Conservation (phyloP, 2,888 invertebrate genomes). For the Hydraecia micacea region DNA sequence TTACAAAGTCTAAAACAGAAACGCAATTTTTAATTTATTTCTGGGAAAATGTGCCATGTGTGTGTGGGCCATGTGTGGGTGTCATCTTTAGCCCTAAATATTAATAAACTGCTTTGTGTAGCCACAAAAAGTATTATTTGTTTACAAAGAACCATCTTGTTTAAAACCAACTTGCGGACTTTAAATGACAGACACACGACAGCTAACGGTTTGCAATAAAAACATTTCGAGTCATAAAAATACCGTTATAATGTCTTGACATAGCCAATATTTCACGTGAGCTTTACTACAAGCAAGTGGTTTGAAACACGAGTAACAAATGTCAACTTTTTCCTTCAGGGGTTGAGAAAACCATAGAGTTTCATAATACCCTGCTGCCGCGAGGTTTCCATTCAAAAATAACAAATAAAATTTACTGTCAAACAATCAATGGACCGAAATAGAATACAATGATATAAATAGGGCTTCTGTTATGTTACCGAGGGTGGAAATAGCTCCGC, state of each 20-base stretch:
- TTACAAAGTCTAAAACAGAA: neutral
- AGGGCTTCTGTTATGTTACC: constrained; percentile 63
- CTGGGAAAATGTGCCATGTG: neutral
- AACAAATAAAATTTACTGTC: constrained; percentile 68
- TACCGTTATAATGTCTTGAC: constrained; percentile 45
- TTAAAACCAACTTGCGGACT: constrained; percentile 5
- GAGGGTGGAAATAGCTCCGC: constrained; percentile 71
- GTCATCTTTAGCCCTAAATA: neutral
- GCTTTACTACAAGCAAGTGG: constrained; percentile 48
- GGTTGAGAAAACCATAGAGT: constrained; percentile 64
- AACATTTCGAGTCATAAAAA: constrained; percentile 42
- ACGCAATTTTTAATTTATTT: neutral
- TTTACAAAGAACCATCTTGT: neutral
- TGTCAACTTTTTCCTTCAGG: constrained; percentile 71
- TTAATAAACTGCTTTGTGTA: neutral
- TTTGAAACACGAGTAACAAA: constrained; percentile 66
- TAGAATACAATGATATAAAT: constrained; percentile 77
- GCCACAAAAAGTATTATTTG: neutral
- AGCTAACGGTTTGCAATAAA: constrained; percentile 40
- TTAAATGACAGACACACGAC: constrained; percentile 23
- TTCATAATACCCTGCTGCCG: constrained; percentile 48
- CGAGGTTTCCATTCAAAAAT: constrained; percentile 68
- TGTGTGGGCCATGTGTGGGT: too few species aligned
- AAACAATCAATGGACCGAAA: constrained; percentile 74
- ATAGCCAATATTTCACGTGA: constrained; percentile 55